These are phyloP conservation scores for Polymixis flavicincta DNA, from an alignment of 2,888 invertebrate genomes.

Conservation along the genomic window DNA sequence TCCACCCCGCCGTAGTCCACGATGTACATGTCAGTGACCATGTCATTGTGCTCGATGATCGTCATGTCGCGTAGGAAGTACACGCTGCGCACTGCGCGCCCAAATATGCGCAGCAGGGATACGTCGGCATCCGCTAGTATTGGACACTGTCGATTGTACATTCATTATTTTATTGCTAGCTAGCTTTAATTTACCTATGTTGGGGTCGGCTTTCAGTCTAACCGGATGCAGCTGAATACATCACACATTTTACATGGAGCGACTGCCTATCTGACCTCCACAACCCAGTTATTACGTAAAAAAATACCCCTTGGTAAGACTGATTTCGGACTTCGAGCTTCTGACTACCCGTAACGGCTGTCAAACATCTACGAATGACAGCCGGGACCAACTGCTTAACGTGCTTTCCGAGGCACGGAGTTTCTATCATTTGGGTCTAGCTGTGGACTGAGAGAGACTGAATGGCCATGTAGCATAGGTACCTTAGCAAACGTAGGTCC, in stretches of 20 bases:
- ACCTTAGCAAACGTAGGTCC: constrained; percentile 83
- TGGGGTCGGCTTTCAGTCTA: no score
- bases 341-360: no score
- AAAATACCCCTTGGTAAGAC: no score
- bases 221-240: no score
- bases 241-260: no score
- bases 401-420: background rate
- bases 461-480: background rate
- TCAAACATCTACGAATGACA: no score
- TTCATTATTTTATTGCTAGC: background rate
- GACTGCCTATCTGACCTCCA: no score
- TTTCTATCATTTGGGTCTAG: background rate
- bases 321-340: no score
- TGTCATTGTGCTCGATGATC: constrained; percentile 77
- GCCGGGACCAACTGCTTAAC: background rate
- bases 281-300: no score
- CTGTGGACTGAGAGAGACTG: background rate
- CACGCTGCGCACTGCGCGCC: constrained; percentile 79
- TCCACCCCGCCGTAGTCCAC: constrained; percentile 79
- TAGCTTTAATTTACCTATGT: no score
- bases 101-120: constrained; percentile 80
- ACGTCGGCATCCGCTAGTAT: constrained; percentile 77
- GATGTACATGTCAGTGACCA: constrained; percentile 79
- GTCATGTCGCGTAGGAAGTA: constrained; percentile 78
- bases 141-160: constrained; percentile 77